These are phyloP conservation scores for Osmerus eperlanus DNA, from an alignment of 2,113 vertebrate species.

Conservation along the genomic window DNA sequence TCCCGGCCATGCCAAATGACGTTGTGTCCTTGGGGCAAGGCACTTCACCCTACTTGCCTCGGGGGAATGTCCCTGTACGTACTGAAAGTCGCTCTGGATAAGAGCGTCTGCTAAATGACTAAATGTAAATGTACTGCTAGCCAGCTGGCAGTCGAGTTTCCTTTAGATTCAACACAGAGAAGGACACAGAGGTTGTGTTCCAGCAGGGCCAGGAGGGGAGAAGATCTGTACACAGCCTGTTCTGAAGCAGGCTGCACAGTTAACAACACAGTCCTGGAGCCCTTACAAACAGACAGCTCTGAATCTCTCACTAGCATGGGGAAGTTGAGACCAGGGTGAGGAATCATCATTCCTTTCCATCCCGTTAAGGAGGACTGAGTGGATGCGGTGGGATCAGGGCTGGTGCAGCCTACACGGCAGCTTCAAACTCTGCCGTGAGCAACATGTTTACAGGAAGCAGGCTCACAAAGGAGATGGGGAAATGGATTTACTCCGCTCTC, in stretches of 20 bases:
- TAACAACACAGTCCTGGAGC: neutral
- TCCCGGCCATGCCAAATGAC: too few species aligned
- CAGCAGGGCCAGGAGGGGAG: too few species aligned
- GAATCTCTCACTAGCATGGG: conserved; percentile 55
- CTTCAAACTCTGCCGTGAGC: neutral
- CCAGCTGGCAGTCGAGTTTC: too few species aligned
- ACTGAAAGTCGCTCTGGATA: too few species aligned
- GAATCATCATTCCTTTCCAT: conserved; percentile 39
- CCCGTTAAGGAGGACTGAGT: conserved; percentile 34
- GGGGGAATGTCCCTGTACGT: too few species aligned
- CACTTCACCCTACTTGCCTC: too few species aligned
- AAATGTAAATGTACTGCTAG: too few species aligned
- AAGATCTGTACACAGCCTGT: too few species aligned
- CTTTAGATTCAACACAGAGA: too few species aligned
- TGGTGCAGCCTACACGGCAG: neutral
- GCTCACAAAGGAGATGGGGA: neutral
- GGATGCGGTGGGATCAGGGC: conserved; percentile 2
- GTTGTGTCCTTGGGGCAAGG: too few species aligned
- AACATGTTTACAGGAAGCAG: conserved; percentile 20
- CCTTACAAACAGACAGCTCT: conserved; percentile 25
- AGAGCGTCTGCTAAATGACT: too few species aligned
- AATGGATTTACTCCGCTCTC: neutral
- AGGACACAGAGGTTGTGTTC: too few species aligned
- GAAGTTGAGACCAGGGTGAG: conserved; percentile 55
- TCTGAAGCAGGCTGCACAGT: neutral